Percentiles rank a stretch among this genome's conserved stretches.
Conservation (phyloP, 2,113 vertebrate species). For the Lasiurus cinereus region DNA sequence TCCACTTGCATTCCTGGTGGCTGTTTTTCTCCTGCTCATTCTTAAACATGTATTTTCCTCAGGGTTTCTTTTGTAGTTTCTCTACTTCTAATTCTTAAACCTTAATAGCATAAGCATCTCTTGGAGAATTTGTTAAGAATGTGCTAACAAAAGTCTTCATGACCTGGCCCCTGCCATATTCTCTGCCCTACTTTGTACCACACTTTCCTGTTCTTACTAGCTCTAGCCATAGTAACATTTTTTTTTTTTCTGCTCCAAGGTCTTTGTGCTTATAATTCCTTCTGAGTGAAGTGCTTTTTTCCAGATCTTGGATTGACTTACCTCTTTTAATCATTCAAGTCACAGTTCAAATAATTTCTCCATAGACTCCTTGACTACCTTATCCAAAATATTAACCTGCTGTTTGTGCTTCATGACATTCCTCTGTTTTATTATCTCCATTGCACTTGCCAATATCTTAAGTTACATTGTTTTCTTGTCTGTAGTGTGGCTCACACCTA, state of each 20-base stretch:
- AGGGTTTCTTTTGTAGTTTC: slow-evolving; percentile 18
- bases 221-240: neutral
- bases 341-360: neutral
- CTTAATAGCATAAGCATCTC: neutral
- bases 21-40: slow-evolving; percentile 1
- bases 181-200: slow-evolving; percentile 10
- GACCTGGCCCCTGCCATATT: neutral
- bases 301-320: neutral
- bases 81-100: neutral
- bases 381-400: neutral
- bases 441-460: neutral
- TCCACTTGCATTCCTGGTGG: slow-evolving; percentile 7
- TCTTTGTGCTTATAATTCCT: neutral
- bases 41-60: slow-evolving; percentile 1
- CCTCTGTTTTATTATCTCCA: neutral
- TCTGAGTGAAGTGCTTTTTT: neutral
- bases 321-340: neutral
- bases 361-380: neutral
- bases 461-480: slow-evolving; percentile 19
- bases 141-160: neutral
- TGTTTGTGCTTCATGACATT: neutral
- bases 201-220: neutral
- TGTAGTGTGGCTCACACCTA: neutral
- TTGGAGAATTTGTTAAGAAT: slow-evolving; percentile 34
- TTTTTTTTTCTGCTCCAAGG: neutral